These are phyloP conservation scores for Dolichotis patagonum DNA, from an alignment of 2,113 vertebrate genomes.

Conservation along the genomic window DNA sequence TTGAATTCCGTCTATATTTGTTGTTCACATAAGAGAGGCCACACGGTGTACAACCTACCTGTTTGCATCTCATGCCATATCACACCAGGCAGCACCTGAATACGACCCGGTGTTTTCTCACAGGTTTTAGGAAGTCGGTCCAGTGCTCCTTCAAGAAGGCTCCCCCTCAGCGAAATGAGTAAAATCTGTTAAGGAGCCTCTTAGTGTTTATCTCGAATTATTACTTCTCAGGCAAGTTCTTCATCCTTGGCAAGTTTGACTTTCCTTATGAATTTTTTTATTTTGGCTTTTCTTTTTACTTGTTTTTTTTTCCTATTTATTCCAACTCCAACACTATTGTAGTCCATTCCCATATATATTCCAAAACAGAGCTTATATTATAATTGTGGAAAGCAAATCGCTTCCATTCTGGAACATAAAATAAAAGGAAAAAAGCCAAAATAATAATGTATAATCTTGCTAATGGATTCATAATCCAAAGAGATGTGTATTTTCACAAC, in stretches of 20 bases:
- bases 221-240: not conserved
- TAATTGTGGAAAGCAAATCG: not conserved
- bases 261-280: not conserved
- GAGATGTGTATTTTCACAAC: not conserved
- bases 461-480: not conserved
- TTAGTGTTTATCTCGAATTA: not conserved
- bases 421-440: not conserved
- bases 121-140: not conserved
- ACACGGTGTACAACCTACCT: no score
- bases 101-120: not conserved
- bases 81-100: accelerated
- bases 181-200: not conserved
- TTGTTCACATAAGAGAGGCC: not conserved
- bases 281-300: not conserved
- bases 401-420: not conserved
- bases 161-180: not conserved
- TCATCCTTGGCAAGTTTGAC: not conserved
- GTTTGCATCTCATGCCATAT: not conserved
- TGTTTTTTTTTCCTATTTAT: not conserved
- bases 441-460: not conserved
- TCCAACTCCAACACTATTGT: not conserved
- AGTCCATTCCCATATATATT: not conserved
- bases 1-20: not conserved
- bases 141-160: not conserved
- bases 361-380: not conserved